Conservation (phyloP, 2,113 vertebrate genomes). For the Myxocyprinus asiaticus region DNA sequence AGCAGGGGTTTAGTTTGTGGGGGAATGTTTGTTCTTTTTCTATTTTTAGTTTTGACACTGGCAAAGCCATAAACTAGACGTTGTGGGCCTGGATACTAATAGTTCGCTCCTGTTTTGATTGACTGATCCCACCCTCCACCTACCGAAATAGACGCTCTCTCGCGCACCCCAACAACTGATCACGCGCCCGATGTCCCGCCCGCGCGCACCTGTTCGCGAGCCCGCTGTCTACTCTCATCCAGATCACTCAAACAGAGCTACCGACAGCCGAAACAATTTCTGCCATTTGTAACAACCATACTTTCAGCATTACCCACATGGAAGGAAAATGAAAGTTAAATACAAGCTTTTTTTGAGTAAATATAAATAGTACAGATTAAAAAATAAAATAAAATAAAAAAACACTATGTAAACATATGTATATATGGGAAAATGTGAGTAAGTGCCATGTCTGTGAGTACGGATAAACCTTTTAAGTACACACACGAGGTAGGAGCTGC, state of each 20-base stretch:
- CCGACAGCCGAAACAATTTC: background rate
- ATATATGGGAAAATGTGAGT: too few species aligned
- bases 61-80: background rate
- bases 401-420: too few species aligned
- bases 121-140: constrained; percentile 38
- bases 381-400: too few species aligned
- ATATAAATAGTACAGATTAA: too few species aligned
- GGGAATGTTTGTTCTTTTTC: too few species aligned
- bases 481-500: too few species aligned
- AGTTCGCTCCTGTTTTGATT: background rate
- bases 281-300: background rate
- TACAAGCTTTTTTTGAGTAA: too few species aligned
- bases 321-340: too few species aligned
- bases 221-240: background rate
- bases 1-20: too few species aligned
- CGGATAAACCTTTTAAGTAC: too few species aligned
- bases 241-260: background rate
- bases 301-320: background rate
- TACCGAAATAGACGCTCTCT: constrained; percentile 74
- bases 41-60: background rate
- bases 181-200: constrained; percentile 60
- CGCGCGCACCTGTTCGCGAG: constrained; percentile 46
- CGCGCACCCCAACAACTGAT: constrained; percentile 65
- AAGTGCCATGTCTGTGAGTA: too few species aligned
- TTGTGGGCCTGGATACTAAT: background rate